Percentiles rank a stretch among this genome's conserved stretches.
These are phyloP conservation scores for Ginglymostoma cirratum DNA, from an alignment of 2,113 vertebrate species.

Conservation along the genomic window DNA sequence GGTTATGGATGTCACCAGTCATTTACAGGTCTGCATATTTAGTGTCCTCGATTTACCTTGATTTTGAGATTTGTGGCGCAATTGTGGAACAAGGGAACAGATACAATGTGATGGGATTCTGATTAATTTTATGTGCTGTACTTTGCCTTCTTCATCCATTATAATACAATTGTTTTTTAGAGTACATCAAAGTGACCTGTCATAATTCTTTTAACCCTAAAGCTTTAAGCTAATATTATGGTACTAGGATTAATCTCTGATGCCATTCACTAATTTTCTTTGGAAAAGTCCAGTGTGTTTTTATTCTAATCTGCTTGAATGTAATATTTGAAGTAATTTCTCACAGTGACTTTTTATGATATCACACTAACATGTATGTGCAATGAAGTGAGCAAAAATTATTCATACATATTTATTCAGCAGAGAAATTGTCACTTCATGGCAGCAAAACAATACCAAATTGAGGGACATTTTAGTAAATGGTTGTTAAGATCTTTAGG, in stretches of 20 bases:
- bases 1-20: neutral
- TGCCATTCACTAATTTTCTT: neutral
- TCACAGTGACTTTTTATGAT: neutral
- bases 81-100: neutral
- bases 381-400: conserved; percentile 6
- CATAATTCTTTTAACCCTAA: neutral
- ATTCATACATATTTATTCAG: neutral
- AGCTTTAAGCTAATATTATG: neutral
- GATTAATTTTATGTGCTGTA: neutral
- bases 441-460: neutral
- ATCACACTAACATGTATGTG: neutral
- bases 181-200: neutral
- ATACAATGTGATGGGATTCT: neutral
- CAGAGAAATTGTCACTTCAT: neutral
- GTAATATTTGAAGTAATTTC: neutral
- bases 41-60: neutral
- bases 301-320: neutral
- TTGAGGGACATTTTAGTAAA: neutral
- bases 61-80: neutral
- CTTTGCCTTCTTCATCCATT: neutral
- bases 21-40: neutral
- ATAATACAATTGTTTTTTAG: neutral
- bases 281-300: neutral
- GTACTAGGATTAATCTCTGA: neutral
- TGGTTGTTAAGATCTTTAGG: neutral